Base-by-base conservation (phyloP, 30 jellyfish, hydroid and myxozoan genomes). In the Aurelia aurita complex sp. Pacific region DNA sequence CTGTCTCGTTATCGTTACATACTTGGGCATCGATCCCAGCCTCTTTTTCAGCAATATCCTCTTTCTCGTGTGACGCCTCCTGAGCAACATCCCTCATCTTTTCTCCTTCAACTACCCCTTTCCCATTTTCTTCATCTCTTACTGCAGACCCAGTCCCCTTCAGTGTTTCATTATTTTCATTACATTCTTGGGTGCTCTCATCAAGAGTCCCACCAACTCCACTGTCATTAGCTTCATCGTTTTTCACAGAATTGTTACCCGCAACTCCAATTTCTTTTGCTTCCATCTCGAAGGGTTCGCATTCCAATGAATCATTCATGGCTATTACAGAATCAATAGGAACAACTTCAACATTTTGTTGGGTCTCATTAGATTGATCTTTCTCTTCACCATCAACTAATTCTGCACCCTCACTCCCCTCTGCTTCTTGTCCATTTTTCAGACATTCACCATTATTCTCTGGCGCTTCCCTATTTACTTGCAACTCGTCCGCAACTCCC, bases 131-230 rank as follows among this genome's bases (percentile, higher is more conserved):
- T 34, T 38, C 68, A 29, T 62, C 79, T 34, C 16, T 69, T 66
- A 16, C 61, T 7, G 61, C 17, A 32, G 80, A 14, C 19, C 32
- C 72, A 2, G 23, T 74, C 0, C 50, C 84, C 4, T 57, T 7
- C 35, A 36, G 61, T 40, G n/a, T 13, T 23, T 29, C 69, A n/a
- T 5, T 34, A 38, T 17, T 13, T 13, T 53, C 90, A 67, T 33
- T 54, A 42, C 64, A 17, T 2, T 67, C 89, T 8, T 33, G 29
- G 32, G 62, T 69, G 40, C 90, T 52, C 19, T 52, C 90, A 50
- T 80, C 90, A 2, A 67, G 29, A 42, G 75, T 59, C 33, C 66
- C 82, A 65, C 75, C 69, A 14, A 80, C n/a, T 15, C 88, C 50
- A 54, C 88, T 77, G 15, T 77, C 88, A 23, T 53, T 67, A 54